Conservation (phyloP, 2,797 vertebrate genomes). For the Halcyon chelicuti region DNA sequence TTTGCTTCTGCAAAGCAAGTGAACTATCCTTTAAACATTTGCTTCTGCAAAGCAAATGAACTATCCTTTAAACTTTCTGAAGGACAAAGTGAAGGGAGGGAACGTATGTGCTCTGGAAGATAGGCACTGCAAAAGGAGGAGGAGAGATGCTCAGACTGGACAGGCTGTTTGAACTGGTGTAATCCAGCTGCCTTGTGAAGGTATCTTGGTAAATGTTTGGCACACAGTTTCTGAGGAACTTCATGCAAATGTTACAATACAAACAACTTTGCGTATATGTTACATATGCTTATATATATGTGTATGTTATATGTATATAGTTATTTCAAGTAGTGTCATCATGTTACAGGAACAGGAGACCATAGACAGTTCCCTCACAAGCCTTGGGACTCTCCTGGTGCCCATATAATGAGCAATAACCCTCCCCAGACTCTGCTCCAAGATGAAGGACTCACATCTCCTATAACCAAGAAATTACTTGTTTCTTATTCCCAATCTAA, state of each 20-base stretch:
- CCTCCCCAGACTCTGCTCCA: background rate
- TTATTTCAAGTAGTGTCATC: background rate
- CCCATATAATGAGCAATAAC: background rate
- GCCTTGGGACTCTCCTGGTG: background rate
- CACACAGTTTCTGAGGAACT: background rate
- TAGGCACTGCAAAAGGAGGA: background rate
- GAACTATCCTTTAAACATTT: background rate
- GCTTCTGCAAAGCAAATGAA: background rate
- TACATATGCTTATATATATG: background rate
- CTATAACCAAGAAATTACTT: background rate
- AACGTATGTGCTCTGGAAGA: background rate
- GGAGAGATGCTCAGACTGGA: background rate
- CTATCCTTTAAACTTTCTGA: background rate
- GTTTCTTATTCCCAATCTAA: background rate
- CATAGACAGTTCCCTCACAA: background rate
- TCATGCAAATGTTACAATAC: background rate
- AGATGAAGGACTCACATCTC: background rate
- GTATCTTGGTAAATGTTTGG: background rate
- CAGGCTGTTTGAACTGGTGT: background rate
- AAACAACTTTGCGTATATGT: background rate
- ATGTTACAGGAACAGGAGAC: fast-evolving
- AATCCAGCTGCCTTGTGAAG: background rate
- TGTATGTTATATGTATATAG: background rate
- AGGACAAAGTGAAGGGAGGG: background rate
- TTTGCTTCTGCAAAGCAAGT: background rate